Percentiles rank a stretch among this genome's conserved stretches.
Evolutionary conservation across 2,797 vertebrate species (phyloP).

Genomic region (Neoniphon sammara): DNA sequence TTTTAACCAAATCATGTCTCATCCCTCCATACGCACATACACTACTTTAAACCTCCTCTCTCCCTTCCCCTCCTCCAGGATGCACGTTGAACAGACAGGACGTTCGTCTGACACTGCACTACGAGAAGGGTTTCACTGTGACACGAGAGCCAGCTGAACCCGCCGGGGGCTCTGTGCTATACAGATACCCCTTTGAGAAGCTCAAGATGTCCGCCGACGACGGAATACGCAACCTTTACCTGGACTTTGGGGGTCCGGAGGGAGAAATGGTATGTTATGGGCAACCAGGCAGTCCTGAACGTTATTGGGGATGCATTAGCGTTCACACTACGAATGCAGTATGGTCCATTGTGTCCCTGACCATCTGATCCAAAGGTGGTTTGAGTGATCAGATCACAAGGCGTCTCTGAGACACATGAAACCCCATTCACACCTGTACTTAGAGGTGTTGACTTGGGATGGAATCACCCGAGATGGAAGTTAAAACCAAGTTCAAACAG

Average conservation of each 20-base stretch:
- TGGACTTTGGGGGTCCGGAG: conserved; percentile 96
- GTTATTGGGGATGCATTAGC: too few species aligned
- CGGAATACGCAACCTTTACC: conserved; percentile 90
- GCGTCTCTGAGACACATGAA: too few species aligned
- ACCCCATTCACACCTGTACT: too few species aligned
- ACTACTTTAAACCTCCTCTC: neutral
- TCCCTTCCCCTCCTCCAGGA: conserved; percentile 73
- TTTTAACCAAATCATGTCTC: too few species aligned
- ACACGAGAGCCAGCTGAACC: conserved; percentile 81
- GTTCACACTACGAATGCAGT: too few species aligned
- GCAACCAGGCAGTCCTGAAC: neutral
- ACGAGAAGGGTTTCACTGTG: conserved; percentile 93
- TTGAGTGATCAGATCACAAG: too few species aligned
- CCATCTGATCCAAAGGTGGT: too few species aligned
- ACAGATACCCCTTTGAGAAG: conserved; percentile 93
- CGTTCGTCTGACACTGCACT: conserved; percentile 90
- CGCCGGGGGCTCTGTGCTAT: conserved; percentile 80
- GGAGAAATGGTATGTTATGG: conserved; percentile 90
- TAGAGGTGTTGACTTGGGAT: too few species aligned
- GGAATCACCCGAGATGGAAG: too few species aligned
- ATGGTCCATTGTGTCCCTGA: too few species aligned
- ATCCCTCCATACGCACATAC: too few species aligned
- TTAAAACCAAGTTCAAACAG: too few species aligned
- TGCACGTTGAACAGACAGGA: conserved; percentile 90
- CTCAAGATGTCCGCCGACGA: conserved; percentile 95